Base-by-base conservation (phyloP, 2,888 invertebrate species). In the Adela reaumurella region DNA sequence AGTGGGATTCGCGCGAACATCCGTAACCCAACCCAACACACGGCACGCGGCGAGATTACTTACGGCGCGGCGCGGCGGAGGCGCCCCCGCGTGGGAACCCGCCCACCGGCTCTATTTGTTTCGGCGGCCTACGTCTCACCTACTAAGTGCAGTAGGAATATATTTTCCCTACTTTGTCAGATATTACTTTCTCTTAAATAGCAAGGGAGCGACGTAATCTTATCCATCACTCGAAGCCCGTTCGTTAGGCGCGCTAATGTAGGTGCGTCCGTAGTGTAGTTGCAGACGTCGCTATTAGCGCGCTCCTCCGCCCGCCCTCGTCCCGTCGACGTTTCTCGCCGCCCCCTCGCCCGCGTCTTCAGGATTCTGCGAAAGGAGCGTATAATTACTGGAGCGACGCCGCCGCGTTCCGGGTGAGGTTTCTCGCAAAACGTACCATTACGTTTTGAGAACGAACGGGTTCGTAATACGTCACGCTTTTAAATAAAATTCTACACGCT, bases 131-230 rank as follows among this genome's bases (percentile, higher is more conserved):
- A 58, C 55, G 61, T 61, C 60, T 62, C 65, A 35, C 35, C 35
- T 76, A 74, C 70, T 76, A 74, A 76, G 74, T 74, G 74, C 72
- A 76, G 61, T 65, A 64, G 62, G 70, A 69, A 67, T 68, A 68
- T 70, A 69, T 68, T 70, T 69, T 63, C 69, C 68, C 65, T 65
- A 64, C 67, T 69, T 67, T 65, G 67, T 63, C 65, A 68, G 70
- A 71, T 76, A 76, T 74, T 70, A 68, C 70, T 72, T 72, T 66
- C 70, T 67, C 64, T 65, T 71, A 67, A 72, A 70, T 65, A 70
- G 63, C 59, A 57, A 54, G 59, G 60, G 61, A 62, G 60, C 62
- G 59, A 61, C 58, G 70, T 69, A 72, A 74, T 68, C 66, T 70
- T 72, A 74, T 72, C 68, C 70, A 71, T 72, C 70, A 72, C 62